Evolutionary conservation across 1,140 invertebrate genomes (phyloP).

Genomic region (Galleria mellonella): DNA sequence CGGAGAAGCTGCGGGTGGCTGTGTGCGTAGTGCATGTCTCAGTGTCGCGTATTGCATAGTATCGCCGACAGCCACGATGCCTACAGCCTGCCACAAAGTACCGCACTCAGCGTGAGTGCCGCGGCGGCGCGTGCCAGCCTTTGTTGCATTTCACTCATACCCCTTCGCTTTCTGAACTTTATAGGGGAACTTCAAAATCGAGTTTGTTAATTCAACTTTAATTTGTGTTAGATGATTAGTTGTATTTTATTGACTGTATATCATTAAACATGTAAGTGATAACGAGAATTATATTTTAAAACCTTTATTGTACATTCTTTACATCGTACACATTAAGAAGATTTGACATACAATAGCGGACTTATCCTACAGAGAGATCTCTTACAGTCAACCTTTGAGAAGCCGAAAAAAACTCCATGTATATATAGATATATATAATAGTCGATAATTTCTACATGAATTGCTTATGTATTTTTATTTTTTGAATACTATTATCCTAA

Average conservation of each 20-base stretch:
- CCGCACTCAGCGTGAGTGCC: conserved; percentile 68
- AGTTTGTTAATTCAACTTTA: conserved; percentile 49
- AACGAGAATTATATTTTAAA: too few relatives aligned
- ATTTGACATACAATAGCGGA: too few relatives aligned
- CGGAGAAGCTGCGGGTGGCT: neutral
- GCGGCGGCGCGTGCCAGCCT: conserved; percentile 55
- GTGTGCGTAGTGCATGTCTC: conserved; percentile 24
- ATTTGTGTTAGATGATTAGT: conserved; percentile 50
- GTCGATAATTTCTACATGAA: too few relatives aligned
- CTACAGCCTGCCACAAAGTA: conserved; percentile 71
- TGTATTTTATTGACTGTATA: conserved; percentile 1
- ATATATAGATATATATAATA: too few relatives aligned
- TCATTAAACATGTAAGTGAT: too few relatives aligned
- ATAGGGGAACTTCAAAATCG: conserved; percentile 58
- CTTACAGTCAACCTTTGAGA: too few relatives aligned
- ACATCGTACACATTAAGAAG: too few relatives aligned
- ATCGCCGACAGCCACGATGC: conserved; percentile 37
- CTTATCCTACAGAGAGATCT: too few relatives aligned
- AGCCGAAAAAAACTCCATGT: too few relatives aligned
- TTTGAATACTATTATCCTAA: too few relatives aligned
- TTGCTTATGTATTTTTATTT: too few relatives aligned
- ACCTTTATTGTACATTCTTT: too few relatives aligned
- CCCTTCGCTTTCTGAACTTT: conserved; percentile 66
- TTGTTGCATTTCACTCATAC: conserved; percentile 70
- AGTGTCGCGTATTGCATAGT: conserved; percentile 52